These are phyloP conservation scores for Eilema sororculum DNA, from an alignment of 2,888 invertebrate species.

Conservation along the genomic window DNA sequence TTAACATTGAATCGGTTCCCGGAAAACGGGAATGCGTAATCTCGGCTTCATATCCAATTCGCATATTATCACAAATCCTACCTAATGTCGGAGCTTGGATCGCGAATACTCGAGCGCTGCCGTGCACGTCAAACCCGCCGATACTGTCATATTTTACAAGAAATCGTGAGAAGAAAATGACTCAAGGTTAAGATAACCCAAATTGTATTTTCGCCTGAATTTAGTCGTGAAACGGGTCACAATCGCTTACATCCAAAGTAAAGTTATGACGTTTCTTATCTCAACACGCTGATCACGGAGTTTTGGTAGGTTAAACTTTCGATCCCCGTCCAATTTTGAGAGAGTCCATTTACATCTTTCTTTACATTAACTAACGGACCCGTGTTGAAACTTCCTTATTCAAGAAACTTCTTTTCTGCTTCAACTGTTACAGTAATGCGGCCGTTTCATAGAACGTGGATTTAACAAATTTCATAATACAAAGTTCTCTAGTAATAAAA, in stretches of 20 bases:
- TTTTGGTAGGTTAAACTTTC: conserved; percentile 72
- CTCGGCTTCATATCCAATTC: conserved; percentile 68
- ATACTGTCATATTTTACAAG: conserved; percentile 70
- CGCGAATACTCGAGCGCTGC: conserved; percentile 62
- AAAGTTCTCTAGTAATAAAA: conserved; percentile 45
- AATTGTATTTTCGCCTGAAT: conserved; percentile 47
- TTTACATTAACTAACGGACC: conserved; percentile 66
- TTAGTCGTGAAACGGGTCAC: conserved; percentile 28
- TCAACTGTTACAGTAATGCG: conserved; percentile 46
- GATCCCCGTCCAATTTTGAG: conserved; percentile 75
- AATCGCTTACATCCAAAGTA: conserved; percentile 19
- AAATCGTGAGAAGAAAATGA: conserved; percentile 40
- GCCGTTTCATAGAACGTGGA: conserved; percentile 40
- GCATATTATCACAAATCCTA: conserved; percentile 76
- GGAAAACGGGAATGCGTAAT: conserved; percentile 63
- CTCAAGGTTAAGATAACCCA: conserved; percentile 29
- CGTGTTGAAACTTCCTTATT: conserved; percentile 54
- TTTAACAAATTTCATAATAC: conserved; percentile 51
- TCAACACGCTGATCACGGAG: conserved; percentile 57
- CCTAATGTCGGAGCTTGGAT: conserved; percentile 65
- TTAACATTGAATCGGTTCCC: conserved; percentile 62
- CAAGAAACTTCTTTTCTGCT: conserved; percentile 52
- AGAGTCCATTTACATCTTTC: conserved; percentile 78
- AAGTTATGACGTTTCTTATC: conserved; percentile 33
- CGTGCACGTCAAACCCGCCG: conserved; percentile 68